These are phyloP conservation scores for Acanthis flammea DNA, from an alignment of 2,797 vertebrate species.

Conservation along the genomic window DNA sequence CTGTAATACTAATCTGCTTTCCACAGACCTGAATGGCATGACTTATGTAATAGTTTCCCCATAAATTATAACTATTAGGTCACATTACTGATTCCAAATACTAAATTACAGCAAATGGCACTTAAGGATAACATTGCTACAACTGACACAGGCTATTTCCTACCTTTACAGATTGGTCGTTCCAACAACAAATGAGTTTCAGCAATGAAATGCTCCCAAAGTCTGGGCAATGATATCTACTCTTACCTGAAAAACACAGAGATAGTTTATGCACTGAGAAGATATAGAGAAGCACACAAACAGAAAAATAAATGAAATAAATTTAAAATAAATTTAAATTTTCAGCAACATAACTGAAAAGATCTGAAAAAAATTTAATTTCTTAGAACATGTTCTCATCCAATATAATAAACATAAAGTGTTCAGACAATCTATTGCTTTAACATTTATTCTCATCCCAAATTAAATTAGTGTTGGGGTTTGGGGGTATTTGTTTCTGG, in stretches of 20 bases:
- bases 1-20: not conserved
- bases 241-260: constrained; percentile 52
- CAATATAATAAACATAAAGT: not conserved
- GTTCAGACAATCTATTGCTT: not conserved
- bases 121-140: not conserved
- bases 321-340: not conserved
- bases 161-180: constrained; percentile 79
- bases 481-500: rapidly evolving
- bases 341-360: not conserved
- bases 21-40: not conserved
- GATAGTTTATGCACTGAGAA: not conserved
- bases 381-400: not conserved
- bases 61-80: not conserved
- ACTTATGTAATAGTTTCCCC: not conserved
- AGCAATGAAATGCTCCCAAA: constrained; percentile 48
- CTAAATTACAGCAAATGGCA: not conserved
- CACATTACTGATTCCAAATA: not conserved
- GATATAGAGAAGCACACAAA: not conserved
- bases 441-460: not conserved
- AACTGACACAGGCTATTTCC: not conserved
- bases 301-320: not conserved
- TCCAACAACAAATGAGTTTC: constrained; percentile 76
- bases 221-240: not conserved
- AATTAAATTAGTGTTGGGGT: not conserved
- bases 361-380: not conserved